Evolutionary conservation across 2,888 invertebrate genomes (phyloP).

Genomic region (Caenorhabditis angaria): DNA sequence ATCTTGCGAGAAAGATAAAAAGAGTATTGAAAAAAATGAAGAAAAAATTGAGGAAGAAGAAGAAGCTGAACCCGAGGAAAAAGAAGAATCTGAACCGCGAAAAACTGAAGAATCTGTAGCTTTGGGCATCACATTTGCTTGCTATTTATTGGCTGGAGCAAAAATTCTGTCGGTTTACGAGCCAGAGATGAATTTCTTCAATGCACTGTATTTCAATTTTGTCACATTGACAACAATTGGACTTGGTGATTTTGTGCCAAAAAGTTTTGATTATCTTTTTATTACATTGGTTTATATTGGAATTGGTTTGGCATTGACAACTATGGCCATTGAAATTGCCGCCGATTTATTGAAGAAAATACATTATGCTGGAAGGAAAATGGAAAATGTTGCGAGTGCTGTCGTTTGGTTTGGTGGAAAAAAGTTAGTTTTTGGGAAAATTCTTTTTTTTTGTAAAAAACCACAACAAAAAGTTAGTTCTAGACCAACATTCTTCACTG

Average conservation of each 20-base stretch:
- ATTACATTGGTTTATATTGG: constrained; percentile 64
- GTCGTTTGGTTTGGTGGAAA: constrained; percentile 71
- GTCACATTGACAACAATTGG: constrained; percentile 67
- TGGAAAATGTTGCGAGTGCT: constrained; percentile 65
- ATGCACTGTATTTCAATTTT: constrained; percentile 69
- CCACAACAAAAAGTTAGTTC: no score
- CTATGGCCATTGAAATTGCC: constrained; percentile 67
- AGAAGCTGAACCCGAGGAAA: constrained; percentile 26
- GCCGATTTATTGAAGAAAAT: constrained; percentile 65
- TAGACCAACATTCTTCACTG: no score
- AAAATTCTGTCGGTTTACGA: constrained; percentile 64
- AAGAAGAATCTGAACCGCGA: constrained; percentile 28
- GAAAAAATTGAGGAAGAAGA: constrained; percentile 31
- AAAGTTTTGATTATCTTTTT: constrained; percentile 64
- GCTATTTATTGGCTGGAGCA: constrained; percentile 64
- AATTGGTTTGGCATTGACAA: constrained; percentile 66
- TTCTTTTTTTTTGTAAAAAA: constrained; percentile 10
- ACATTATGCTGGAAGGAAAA: constrained; percentile 67
- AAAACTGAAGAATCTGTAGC: constrained; percentile 59
- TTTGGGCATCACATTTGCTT: constrained; percentile 56
- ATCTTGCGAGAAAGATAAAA: constrained; percentile 27
- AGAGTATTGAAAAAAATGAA: constrained; percentile 31
- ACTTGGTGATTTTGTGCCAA: constrained; percentile 68
- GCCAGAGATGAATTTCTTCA: constrained; percentile 69
- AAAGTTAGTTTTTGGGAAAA: constrained; percentile 45